Evolutionary conservation across 2,888 invertebrate genomes (phyloP).

Genomic region (Halocaridina rubra): DNA sequence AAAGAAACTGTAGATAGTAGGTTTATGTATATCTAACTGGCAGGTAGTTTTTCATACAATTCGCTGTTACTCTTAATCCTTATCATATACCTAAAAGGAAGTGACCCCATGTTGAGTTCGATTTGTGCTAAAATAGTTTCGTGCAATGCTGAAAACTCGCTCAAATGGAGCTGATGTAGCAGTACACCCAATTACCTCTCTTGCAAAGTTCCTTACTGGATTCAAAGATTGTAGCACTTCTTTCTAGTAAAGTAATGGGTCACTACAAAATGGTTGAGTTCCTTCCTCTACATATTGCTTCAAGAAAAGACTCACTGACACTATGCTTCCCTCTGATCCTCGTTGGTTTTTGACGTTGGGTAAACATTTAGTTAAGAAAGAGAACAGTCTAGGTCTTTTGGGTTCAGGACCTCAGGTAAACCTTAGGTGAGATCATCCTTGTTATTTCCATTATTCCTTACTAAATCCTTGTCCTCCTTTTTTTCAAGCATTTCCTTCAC

Average conservation of each 20-base stretch:
- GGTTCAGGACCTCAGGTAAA: background rate
- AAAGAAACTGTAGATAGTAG: no score
- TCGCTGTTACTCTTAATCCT: no score
- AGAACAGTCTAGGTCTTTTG: background rate
- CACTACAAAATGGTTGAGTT: background rate
- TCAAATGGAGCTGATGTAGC: background rate
- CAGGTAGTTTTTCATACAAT: no score
- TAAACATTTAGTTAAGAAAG: background rate
- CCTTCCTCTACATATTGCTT: background rate
- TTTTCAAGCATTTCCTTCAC: background rate
- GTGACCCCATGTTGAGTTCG: background rate
- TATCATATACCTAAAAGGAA: no score
- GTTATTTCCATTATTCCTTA: background rate
- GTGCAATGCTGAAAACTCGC: background rate
- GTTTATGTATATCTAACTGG: no score
- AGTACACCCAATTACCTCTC: background rate
- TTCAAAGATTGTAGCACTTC: background rate
- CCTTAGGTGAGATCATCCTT: no score
- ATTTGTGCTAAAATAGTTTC: background rate
- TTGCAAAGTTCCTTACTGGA: background rate
- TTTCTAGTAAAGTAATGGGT: background rate
- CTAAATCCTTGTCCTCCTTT: background rate
- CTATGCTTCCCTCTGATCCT: background rate
- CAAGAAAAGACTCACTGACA: no score
- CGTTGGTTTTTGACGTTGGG: background rate